phyloP scores from a whole-genome alignment of 2,113 vertebrate genomes.

The Steatornis caripensis region DNA sequence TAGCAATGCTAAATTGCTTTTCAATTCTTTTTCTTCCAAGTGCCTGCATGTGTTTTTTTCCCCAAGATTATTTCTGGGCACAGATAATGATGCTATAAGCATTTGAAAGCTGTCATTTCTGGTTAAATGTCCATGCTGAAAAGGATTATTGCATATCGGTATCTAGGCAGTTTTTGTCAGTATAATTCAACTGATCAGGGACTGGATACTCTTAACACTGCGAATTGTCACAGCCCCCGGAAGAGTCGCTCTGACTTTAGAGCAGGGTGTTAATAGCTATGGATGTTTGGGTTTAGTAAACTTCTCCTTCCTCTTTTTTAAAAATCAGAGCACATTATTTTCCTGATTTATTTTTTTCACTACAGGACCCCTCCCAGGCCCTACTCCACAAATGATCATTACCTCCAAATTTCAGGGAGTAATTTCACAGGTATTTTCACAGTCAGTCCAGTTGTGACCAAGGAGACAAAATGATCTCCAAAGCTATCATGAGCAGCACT shows the following conservation, averaged over 20 bases:
- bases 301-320: neutral
- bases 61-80: neutral
- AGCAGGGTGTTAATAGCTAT: neutral
- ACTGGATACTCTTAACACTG: neutral
- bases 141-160: neutral
- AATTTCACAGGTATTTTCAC: neutral
- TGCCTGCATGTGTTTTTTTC: neutral
- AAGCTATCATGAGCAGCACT: neutral
- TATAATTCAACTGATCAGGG: neutral
- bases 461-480: neutral
- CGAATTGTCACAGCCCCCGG: neutral
- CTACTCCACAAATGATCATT: neutral
- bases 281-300: neutral
- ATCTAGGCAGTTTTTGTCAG: neutral
- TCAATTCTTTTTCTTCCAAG: neutral
- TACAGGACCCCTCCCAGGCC: neutral
- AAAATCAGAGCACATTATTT: neutral
- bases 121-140: neutral
- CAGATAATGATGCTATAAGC: neutral
- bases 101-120: conserved; percentile 19
- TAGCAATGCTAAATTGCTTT: neutral
- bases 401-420: neutral
- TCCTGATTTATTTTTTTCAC: neutral
- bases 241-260: neutral
- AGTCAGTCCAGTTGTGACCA: neutral